Percentiles rank a stretch among this genome's conserved stretches.
These are phyloP conservation scores for Okapia johnstoni DNA, from an alignment of 2,113 vertebrate species.

Conservation along the genomic window DNA sequence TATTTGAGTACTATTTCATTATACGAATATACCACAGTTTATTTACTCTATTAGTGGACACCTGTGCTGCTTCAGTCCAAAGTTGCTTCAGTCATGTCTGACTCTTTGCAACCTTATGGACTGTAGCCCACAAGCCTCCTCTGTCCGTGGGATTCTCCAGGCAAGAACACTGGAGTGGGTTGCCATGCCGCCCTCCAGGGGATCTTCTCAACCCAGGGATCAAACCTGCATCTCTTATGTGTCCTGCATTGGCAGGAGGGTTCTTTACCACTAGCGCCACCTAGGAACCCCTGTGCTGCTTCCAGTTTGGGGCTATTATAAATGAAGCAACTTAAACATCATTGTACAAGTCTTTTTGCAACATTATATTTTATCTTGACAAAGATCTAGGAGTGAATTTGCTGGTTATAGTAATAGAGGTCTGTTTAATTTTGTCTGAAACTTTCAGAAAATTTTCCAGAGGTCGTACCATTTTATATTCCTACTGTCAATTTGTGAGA, in stretches of 20 bases:
- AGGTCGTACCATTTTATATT: neutral
- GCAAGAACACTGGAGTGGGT: neutral
- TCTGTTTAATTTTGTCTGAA: neutral
- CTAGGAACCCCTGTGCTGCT: neutral
- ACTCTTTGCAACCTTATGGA: neutral
- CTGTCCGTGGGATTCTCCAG: neutral
- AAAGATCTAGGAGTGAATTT: neutral
- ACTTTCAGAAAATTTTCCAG: neutral
- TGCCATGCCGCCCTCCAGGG: neutral
- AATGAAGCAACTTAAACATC: neutral
- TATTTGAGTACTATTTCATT: neutral
- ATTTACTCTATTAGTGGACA: neutral
- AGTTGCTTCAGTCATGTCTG: rapidly evolving
- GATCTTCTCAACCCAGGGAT: neutral
- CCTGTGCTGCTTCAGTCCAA: neutral
- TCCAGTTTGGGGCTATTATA: neutral
- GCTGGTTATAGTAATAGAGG: neutral
- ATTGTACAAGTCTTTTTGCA: neutral
- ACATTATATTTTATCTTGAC: neutral
- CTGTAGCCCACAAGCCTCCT: neutral
- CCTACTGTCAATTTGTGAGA: neutral
- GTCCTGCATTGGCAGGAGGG: neutral
- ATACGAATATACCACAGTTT: neutral
- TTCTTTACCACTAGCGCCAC: neutral
- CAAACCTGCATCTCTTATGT: neutral